phyloP scores from a whole-genome alignment of 2,888 invertebrate species.

The Orthosia gracilis region DNA sequence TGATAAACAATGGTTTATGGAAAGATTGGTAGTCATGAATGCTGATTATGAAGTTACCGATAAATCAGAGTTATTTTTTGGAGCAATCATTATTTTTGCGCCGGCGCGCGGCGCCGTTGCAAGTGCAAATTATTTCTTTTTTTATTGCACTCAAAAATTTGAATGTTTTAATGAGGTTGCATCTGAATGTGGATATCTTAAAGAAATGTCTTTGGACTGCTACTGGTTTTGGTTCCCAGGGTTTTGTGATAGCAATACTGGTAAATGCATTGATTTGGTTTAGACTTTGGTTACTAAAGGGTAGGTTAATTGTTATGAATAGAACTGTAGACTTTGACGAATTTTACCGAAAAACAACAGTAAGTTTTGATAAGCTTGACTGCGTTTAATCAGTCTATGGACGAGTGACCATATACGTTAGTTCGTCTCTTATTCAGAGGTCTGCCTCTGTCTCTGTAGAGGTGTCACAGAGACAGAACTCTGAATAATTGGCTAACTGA shows the following conservation, averaged over 20 bases:
- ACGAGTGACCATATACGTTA: no score
- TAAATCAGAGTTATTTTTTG: slow-evolving; percentile 12
- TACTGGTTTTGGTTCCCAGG: background rate
- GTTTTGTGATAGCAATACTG: background rate
- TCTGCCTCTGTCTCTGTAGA: no score
- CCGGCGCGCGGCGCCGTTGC: background rate
- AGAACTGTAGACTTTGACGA: no score
- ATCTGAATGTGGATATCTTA: background rate
- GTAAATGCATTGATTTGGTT: background rate
- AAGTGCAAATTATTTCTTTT: slow-evolving; percentile 1
- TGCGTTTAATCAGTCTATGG: background rate
- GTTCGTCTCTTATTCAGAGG: no score
- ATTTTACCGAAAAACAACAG: no score
- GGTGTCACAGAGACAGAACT: no score
- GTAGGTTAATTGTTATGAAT: no score
- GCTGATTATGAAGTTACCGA: slow-evolving; percentile 11
- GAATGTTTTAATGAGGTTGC: background rate
- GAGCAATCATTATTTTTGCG: slow-evolving; percentile 13
- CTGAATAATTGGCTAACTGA: no score
- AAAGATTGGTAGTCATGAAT: slow-evolving; percentile 4
- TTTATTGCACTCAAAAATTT: background rate
- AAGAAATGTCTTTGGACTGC: background rate
- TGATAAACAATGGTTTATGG: slow-evolving; percentile 22
- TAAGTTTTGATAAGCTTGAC: background rate
- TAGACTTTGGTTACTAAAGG: background rate